A percentile compares a stretch with the other conserved stretches of the same genome.
Conservation (phyloP, 2,113 vertebrate genomes). For the Eptatretus burgeri region DNA sequence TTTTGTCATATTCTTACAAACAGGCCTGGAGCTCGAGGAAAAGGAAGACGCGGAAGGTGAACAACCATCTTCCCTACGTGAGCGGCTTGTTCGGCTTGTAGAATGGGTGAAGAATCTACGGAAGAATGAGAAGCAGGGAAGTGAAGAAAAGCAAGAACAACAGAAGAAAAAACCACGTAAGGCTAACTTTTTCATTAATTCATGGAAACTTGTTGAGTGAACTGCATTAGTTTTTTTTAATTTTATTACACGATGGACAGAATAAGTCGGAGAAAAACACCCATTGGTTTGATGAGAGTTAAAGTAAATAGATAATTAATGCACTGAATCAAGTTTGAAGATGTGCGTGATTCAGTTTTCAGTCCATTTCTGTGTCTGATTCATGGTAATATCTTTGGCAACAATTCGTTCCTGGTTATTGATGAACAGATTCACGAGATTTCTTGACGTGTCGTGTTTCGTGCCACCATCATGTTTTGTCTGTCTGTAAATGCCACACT, state of each 20-base stretch:
- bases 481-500: no score
- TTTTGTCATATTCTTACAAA: no score
- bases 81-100: constrained; percentile 42
- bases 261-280: background rate
- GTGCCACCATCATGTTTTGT: no score
- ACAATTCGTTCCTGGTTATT: no score
- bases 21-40: constrained; percentile 12
- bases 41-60: constrained; percentile 50
- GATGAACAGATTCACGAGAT: no score
- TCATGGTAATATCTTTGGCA: no score
- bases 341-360: no score
- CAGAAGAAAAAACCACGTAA: constrained; percentile 15
- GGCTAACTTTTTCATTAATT: constrained; percentile 9
- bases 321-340: no score
- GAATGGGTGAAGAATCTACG: constrained; percentile 56
- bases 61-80: constrained; percentile 40
- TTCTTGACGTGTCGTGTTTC: no score
- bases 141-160: constrained; percentile 22
- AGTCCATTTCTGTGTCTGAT: no score
- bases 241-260: background rate
- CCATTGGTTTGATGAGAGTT: no score
- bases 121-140: constrained; percentile 25
- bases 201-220: constrained; percentile 7
- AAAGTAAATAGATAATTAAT: no score
- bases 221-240: constrained; percentile 5